Conservation (phyloP, 2,797 vertebrate species). For the Hippoglossus hippoglossus region DNA sequence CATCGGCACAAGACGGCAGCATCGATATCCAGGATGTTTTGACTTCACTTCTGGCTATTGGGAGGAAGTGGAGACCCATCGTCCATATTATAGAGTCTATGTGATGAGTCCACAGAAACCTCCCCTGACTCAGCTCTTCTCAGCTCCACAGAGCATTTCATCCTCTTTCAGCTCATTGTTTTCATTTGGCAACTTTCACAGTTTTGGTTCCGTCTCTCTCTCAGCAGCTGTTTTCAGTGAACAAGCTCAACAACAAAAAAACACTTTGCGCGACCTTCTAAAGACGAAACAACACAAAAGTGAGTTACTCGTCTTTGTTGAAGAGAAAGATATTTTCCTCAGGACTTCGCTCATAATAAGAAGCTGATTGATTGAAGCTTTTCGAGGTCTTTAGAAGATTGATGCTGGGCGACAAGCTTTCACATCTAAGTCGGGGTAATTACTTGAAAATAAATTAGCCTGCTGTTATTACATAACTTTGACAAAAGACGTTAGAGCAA, state of each 20-base stretch:
- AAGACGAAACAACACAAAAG: background rate
- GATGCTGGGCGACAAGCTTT: constrained; percentile 26
- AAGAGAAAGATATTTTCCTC: constrained; percentile 3
- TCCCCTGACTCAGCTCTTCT: too few relatives aligned
- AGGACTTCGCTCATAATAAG: background rate
- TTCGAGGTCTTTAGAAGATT: constrained; percentile 30
- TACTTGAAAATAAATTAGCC: constrained; percentile 22
- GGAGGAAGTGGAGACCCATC: too few relatives aligned
- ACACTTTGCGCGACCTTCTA: background rate
- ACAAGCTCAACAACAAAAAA: background rate
- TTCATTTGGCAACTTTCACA: background rate
- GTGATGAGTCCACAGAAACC: too few relatives aligned
- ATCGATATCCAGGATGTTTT: too few relatives aligned
- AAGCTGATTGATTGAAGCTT: background rate
- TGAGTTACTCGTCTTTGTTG: background rate
- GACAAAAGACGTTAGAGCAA: background rate
- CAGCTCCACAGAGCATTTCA: too few relatives aligned
- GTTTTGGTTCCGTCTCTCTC: too few relatives aligned
- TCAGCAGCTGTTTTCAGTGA: background rate
- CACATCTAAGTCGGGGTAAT: constrained; percentile 25
- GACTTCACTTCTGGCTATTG: too few relatives aligned
- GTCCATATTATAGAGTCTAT: too few relatives aligned
- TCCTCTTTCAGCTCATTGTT: background rate
- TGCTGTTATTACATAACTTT: constrained; percentile 20
- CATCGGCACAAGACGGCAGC: too few relatives aligned